Base-by-base conservation (phyloP, 2,888 invertebrate species). In the Argynnis bischoffii region DNA sequence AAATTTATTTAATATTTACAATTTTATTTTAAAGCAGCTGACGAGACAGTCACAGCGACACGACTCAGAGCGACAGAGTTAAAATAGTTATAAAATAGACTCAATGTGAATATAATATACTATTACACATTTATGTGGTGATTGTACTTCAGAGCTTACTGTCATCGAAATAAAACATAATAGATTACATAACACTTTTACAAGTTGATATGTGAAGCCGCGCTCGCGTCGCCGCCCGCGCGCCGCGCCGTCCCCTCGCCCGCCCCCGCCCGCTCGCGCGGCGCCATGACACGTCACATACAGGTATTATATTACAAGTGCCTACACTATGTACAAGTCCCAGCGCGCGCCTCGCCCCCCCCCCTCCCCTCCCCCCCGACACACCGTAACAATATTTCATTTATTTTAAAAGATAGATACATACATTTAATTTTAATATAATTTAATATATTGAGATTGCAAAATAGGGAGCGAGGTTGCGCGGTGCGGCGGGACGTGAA, bases 1-100 rank as follows among this genome's bases (percentile, higher is more conserved):
- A 88, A 89, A 88, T 87, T 86, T 85, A 88, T 85, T 77, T 73
- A 72, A 84, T 79, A 81, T 88, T 79, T 88, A 89, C 88, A 89
- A 85, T 86, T 83, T 85, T 74, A 77, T 79, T 76, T 73, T 75
- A 76, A 77, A 74, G 75, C 77, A 65, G 74, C 74, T 47, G 63
- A 56, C 54, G 69, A 69, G 61, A 69, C 64, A 61, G 64, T 64
- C 64, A 50, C 59, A 64, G 60, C 71, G 69, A 48, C 63, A 64
- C 48, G 35, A 51, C 59, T 55, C 35, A 13, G 48, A 57, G 56
- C 21, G 57, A 31, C 31, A 21, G 18, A 6, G 13, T 8, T 11
- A 31, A 50, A n/a, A 51, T 35, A 51, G 50, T n/a, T 31, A 14
- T 61, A 61, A 13, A 46, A 46, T 61, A 41, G 18, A 16, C 16